phyloP scores from a whole-genome alignment of 2,888 invertebrate species.

The Ceraclea dissimilis region DNA sequence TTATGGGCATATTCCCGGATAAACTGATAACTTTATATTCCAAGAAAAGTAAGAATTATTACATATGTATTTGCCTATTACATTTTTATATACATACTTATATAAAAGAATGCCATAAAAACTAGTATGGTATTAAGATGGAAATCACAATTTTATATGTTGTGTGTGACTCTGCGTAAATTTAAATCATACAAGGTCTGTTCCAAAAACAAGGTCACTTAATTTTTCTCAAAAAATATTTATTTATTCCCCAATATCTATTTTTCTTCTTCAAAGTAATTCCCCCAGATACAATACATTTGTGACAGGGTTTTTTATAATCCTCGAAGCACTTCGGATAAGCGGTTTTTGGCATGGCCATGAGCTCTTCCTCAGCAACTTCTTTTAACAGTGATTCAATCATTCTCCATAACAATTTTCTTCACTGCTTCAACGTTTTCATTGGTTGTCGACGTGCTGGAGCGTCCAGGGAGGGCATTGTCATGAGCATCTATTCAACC shows the following conservation, averaged over 20 bases:
- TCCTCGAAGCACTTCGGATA: constrained; percentile 28
- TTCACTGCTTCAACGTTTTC: constrained; percentile 28
- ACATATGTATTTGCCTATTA: too few relatives aligned
- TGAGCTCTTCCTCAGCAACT: constrained; percentile 23
- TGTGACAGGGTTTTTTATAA: constrained; percentile 27
- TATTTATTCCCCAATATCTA: constrained; percentile 6
- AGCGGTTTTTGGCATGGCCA: constrained; percentile 25
- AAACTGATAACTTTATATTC: too few relatives aligned
- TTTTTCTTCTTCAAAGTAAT: neutral
- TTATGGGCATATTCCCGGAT: too few relatives aligned
- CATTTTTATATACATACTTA: too few relatives aligned
- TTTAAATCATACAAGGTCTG: too few relatives aligned
- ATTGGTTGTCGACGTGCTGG: constrained; percentile 28
- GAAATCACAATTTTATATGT: too few relatives aligned
- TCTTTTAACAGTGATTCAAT: constrained; percentile 15
- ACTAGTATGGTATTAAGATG: too few relatives aligned
- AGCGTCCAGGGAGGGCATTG: constrained; percentile 26
- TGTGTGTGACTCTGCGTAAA: too few relatives aligned
- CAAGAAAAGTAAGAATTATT: too few relatives aligned
- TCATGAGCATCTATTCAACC: constrained; percentile 25
- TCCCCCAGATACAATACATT: constrained; percentile 27
- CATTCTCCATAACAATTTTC: constrained; percentile 26
- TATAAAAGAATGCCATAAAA: too few relatives aligned
- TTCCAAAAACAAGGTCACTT: too few relatives aligned
- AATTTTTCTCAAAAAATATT: neutral